Evolutionary conservation across 1,140 invertebrate genomes (phyloP), one percentile per base, ranked within the genome.

Genomic region (Drosophila arawakana): DNA sequence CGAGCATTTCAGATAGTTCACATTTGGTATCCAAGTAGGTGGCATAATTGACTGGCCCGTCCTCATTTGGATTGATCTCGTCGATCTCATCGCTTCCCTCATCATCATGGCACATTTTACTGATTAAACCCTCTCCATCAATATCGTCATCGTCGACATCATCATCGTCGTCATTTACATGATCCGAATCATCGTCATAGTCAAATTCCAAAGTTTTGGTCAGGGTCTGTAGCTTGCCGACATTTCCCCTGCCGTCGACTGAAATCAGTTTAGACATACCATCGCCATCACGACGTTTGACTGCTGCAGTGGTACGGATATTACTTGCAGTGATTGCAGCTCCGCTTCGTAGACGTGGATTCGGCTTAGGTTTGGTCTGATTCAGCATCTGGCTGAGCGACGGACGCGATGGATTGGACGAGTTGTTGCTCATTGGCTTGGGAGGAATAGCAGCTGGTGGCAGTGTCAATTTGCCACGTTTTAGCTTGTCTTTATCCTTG

Each of bases 131-230:
- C 8, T 55, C 46, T 1, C 61, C 78, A 1, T 65, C 49, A n/a
- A 57, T 37, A 10, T 13, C 15, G 2, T 58, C 59, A 11, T 55
- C 37, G 13, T 67, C 83, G 3, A 73, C 83, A 0, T 66, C 76
- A 0, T 55, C 67, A 30, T 30, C 25, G 25, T 30, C 6, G 25
- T 30, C 25, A 30, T 30, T 30, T 1, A 58, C 60, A 21, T 55
- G 59, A 41, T 89, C 84, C 2, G 60, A 89, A 11, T 88, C 83
- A 7, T 83, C 83, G 2, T 76, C 83, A 25, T 62, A 88, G 7
- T 90, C 79, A 15, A 65, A 77, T 3, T 90, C 85, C 59, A 75
- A 47, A 18, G 71, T 55, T 25, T 73, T 85, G 2, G 69, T 21
- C 10, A 66, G 43, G 0, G 59, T 18, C 43, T 80, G 73, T 30